Conservation (phyloP, 1,140 invertebrate species). For the Episyrphus balteatus region DNA sequence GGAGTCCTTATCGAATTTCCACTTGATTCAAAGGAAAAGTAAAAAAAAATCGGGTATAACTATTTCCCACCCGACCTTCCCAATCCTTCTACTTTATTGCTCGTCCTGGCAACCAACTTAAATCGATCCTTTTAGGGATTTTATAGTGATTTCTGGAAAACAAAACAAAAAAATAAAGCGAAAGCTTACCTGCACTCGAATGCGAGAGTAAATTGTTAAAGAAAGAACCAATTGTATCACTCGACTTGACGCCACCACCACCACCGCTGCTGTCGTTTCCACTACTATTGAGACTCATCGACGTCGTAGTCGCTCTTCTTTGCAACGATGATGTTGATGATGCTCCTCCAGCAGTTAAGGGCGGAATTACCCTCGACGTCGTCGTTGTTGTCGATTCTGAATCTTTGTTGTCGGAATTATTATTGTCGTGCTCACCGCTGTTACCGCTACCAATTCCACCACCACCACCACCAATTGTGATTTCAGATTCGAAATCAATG, state of each 20-base stretch:
- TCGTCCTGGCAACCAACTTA: too few relatives aligned
- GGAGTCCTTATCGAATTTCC: too few relatives aligned
- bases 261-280: neutral
- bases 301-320: neutral
- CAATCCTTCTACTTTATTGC: too few relatives aligned
- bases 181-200: slow-evolving; percentile 33
- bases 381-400: neutral
- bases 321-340: neutral
- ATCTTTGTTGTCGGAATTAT: neutral
- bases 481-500: slow-evolving; percentile 36
- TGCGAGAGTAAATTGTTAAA: slow-evolving; percentile 35
- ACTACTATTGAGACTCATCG: neutral
- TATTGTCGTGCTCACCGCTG: slow-evolving; percentile 7
- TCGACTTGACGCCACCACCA: slow-evolving; percentile 6
- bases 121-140: too few relatives aligned
- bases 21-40: too few relatives aligned
- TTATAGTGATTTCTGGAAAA: too few relatives aligned
- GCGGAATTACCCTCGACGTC: neutral
- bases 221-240: slow-evolving; percentile 36
- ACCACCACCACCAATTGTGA: slow-evolving; percentile 26
- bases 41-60: too few relatives aligned
- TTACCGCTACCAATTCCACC: slow-evolving; percentile 2
- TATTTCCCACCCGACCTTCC: too few relatives aligned
- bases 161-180: too few relatives aligned
- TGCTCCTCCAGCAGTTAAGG: neutral